Evolutionary conservation across 2,888 invertebrate genomes (phyloP), one percentile per base, ranked within the genome.

Genomic region (Phragmatobia fuliginosa): DNA sequence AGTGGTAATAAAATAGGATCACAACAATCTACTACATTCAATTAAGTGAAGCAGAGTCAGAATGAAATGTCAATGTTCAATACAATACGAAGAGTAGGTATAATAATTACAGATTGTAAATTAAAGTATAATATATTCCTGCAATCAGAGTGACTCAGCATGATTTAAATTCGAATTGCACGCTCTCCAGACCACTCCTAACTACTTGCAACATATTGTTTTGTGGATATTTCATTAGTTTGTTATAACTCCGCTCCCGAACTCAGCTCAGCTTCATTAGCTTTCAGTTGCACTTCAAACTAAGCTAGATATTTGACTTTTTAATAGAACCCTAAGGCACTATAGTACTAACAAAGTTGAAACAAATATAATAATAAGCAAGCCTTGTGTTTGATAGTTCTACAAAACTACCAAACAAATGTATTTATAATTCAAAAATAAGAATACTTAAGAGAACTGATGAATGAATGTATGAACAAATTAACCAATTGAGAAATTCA

Each of bases 191-290:
- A 31, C 11, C 52, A 52, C 52, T 72, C 66, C 63, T 36, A 70
- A 59, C 60, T 67, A 68, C 67, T 65, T 68, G 64, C 28, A 68
- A 70, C 65, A 72, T 70, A 74, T 71, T 77, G 66, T 67, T 59
- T 49, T 62, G 73, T 74, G 32, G 73, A 74, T 80, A 74, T 76
- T 81, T 76, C 62, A 81, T 71, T 72, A 76, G 65, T 60, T 70
- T 21, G 63, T 62, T 49, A 41, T 32, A 60, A 65, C 52, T 32
- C 21, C 3, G 11, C 41, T 75, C 61, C 62, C 36, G 5, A 7
- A 45, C n/a, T 49, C n/a, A 49, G 21, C 62, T 75, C 45, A n/a
- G 45, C 64, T 75, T 76, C 70, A 71, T 81, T 71, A 76, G 58
- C 68, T 60, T 41, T 59, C 66, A 16, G 68, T 58, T 72, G 58